Base-by-base conservation (phyloP, 1,140 invertebrate species). In the Spodoptera litura region DNA sequence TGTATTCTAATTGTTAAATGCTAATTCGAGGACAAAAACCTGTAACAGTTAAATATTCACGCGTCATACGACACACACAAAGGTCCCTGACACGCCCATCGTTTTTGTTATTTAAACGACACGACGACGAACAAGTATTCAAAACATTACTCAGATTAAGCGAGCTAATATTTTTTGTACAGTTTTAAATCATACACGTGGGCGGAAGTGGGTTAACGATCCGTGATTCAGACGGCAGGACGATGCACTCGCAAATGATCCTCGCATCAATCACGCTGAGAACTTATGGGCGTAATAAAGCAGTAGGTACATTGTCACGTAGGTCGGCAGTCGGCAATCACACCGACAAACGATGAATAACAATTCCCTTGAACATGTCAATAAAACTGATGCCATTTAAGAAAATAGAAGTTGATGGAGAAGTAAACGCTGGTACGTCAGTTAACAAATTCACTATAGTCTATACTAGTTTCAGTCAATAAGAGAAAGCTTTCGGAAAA, bases 131-230 rank as follows among this genome's bases (percentile, higher is more conserved):
- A 20, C 52, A 58, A 71, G 52, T 64, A 70, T 77, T 77, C 59
- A 77, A 66, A 75, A 25, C 72, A 74, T 74, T 51, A 62, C 72
- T 62, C 51, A 56, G 74, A 56, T 66, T 64, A 76, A 76, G 27
- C 74, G 38, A 76, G 51, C 74, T 44, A 62, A 51, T 49, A 51
- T 76, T 62, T 76, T 76, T 76, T 70, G 55, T 70, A 51, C 8
- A 13, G 74, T 66, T 76, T 35, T 55, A 76, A 62, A 76, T 64
- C 59, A 76, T 62, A 55, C 51, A 78, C 76, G 76, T 78, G 66
- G 82, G 84, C 64, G 80, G 80, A 83, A 82, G 76, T 83, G 76
- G 81, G 84, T 83, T 83, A 83, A 85, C 78, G 84, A 80, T 83
- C 84, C 38, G 52, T 78, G 76, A 78, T 78, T 78, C 76, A 71